phyloP scores from a whole-genome alignment of 30 jellyfish, hydroid and myxozoan species.

The Chironex yamaguchii region DNA sequence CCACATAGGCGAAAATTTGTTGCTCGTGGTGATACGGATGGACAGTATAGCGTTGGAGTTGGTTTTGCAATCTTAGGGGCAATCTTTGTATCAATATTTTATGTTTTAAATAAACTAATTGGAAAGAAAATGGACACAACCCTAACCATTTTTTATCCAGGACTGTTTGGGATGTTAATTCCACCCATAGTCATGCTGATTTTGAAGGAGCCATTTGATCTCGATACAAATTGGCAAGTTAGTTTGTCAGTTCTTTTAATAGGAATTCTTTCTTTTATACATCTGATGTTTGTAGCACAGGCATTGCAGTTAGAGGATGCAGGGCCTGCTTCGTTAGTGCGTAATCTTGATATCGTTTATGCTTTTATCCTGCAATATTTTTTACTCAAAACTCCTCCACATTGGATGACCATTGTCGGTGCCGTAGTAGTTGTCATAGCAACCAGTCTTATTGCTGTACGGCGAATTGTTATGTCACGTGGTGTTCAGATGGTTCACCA shows the following conservation, averaged over 20 bases:
- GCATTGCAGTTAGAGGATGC: conserved; percentile 89
- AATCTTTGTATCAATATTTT: conserved; percentile 66
- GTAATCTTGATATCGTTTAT: conserved; percentile 82
- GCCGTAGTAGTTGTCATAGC: conserved; percentile 71
- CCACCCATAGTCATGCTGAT: conserved; percentile 56
- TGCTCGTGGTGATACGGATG: conserved; percentile 51
- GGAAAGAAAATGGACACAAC: conserved; percentile 78
- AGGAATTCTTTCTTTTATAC: conserved; percentile 85
- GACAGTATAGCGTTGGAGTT: conserved; percentile 52
- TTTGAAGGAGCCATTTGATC: conserved; percentile 41
- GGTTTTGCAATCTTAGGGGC: conserved; percentile 71
- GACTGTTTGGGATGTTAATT: conserved; percentile 68
- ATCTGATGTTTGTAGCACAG: conserved; percentile 82
- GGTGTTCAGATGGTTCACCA: too few relatives aligned
- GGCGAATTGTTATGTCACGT: conserved; percentile 40
- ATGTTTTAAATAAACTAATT: conserved; percentile 69
- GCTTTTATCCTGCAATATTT: conserved; percentile 81
- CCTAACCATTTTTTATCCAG: conserved; percentile 76
- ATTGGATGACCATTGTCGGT: conserved; percentile 75
- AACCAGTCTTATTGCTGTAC: conserved; percentile 67
- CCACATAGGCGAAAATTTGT: conserved; percentile 28
- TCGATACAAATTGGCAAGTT: conserved; percentile 72
- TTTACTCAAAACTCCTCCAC: conserved; percentile 73
- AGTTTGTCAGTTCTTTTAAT: conserved; percentile 57
- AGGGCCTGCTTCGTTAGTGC: conserved; percentile 90